Evolutionary conservation across 1,140 invertebrate species (phyloP).

Genomic region (Potamilus streckersoni): DNA sequence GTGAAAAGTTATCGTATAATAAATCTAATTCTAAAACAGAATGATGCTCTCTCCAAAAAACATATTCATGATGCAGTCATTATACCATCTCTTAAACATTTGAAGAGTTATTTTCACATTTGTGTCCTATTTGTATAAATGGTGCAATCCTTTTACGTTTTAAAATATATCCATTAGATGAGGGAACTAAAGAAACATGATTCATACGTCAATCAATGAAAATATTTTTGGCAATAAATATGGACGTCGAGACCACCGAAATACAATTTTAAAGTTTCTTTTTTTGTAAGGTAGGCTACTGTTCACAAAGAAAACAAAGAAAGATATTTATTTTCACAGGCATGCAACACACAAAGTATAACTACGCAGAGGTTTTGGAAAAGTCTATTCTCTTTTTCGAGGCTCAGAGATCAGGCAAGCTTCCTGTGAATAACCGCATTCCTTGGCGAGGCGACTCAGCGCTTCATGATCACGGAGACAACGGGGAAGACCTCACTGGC

Average conservation of each 20-base stretch:
- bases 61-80: too few relatives aligned
- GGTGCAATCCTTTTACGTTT: too few relatives aligned
- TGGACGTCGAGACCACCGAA: not conserved
- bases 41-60: too few relatives aligned
- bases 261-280: not conserved
- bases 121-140: too few relatives aligned
- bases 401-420: slow-evolving; percentile 61
- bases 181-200: too few relatives aligned
- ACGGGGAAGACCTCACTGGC: slow-evolving; percentile 59
- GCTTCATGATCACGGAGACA: slow-evolving; percentile 52
- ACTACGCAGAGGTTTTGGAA: slow-evolving; percentile 48
- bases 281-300: not conserved
- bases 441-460: slow-evolving; percentile 61
- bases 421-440: slow-evolving; percentile 58
- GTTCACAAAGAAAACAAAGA: not conserved
- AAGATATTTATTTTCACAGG: not conserved
- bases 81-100: too few relatives aligned
- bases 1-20: too few relatives aligned
- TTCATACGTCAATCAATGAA: too few relatives aligned
- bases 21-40: too few relatives aligned
- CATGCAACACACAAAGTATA: slow-evolving; percentile 28
- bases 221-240: too few relatives aligned
- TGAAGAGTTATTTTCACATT: too few relatives aligned
- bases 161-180: too few relatives aligned
- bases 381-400: slow-evolving; percentile 67